Base-by-base conservation (phyloP, 2,888 invertebrate genomes). In the Orchesellides sinensis region DNA sequence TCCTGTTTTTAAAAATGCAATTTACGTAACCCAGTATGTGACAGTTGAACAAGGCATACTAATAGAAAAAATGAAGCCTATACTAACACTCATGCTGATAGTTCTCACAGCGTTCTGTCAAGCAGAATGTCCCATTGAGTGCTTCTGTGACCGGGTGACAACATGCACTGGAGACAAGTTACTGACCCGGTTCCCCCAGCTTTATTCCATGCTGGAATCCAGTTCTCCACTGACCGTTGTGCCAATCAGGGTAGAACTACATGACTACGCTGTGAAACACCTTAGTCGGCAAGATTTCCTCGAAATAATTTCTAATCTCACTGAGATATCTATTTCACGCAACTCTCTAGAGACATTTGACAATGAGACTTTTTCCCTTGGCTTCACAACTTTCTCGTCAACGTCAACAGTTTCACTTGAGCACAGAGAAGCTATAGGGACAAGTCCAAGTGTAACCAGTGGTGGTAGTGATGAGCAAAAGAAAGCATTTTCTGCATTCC, bases 101-200 rank as follows among this genome's bases (percentile, higher is more conserved):
- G 69, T 84, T 27, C 78, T 86, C 52, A 79, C 81, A 65, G 68
- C 83, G 3, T 82, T 84, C 63, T 87, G 86, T 66, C 87, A 87
- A 49, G 86, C 84, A 52, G 87, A 87, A 83, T 87, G 87, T 74
- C 87, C 87, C 61, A 87, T 85, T 14, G 87, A 87, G 82, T 87
- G 87, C 77, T 87, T 77, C 79, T 87, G 87, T 84, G 87, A 87
- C 82, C 85, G 84, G 68, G 82, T 83, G 83, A 87, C 86, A 59
- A 83, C 83, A 65, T 87, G 87, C 74, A 85, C 86, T 8, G 87
- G 87, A 65, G 87, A 86, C 77, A 86, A 86, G 45, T 72, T 83
- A 59, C 73, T 87, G 69, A 84, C 75, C 70, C 81, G 79, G 17
- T 83, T 87, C 56, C 86, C 86, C 29, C 66, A 68, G 54, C 72